Evolutionary conservation across 64 coral and sea anemone genomes (phyloP).

Genomic region (Montipora foliosa): DNA sequence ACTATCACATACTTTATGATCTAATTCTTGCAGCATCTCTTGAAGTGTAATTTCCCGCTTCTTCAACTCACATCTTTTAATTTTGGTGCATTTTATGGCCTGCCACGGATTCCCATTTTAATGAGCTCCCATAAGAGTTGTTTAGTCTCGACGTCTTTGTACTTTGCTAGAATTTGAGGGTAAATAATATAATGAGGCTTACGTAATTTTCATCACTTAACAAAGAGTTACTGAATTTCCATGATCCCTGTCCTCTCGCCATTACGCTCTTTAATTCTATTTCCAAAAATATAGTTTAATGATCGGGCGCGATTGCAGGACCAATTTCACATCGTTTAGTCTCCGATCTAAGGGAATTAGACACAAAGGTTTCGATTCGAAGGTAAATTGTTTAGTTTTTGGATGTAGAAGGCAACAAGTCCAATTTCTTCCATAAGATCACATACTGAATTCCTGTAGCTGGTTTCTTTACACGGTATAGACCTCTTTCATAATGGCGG

Average conservation of each 20-base stretch:
- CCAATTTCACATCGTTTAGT: neutral
- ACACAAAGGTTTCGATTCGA: neutral
- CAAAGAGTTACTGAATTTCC: neutral
- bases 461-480: no score
- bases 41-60: neutral
- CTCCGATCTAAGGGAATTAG: neutral
- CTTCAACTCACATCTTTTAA: neutral
- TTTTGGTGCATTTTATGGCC: neutral
- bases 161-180: neutral
- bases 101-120: neutral
- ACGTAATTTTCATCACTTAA: neutral
- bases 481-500: no score
- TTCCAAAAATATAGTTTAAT: neutral
- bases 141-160: neutral
- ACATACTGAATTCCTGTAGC: no score
- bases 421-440: neutral
- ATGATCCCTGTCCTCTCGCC: neutral
- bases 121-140: neutral
- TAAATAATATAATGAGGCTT: neutral
- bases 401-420: neutral
- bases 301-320: neutral
- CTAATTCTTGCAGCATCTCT: neutral
- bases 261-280: neutral
- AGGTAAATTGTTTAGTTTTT: neutral
- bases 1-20: neutral